Evolutionary conservation across 2,888 invertebrate species (phyloP).

Genomic region (Tortrix viridana): DNA sequence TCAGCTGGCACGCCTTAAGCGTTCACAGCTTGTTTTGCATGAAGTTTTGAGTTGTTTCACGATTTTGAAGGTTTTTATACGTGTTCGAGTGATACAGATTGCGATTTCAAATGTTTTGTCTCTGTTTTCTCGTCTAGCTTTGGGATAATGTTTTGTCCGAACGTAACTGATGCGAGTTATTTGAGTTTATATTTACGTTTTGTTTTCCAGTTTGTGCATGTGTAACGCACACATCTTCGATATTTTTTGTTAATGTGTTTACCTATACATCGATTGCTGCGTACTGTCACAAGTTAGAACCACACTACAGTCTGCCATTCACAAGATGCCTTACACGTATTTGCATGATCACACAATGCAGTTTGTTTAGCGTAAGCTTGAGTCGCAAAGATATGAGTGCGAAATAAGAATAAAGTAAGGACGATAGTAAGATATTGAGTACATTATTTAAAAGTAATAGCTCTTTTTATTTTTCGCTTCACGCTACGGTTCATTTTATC

Average conservation of each 20-base stretch:
- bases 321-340: conserved; percentile 43
- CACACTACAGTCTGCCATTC: conserved; percentile 46
- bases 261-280: conserved; percentile 42
- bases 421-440: no score
- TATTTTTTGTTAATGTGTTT: conserved; percentile 33
- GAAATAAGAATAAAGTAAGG: not conserved
- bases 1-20: conserved; percentile 26
- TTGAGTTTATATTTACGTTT: conserved; percentile 53
- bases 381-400: conserved; percentile 8
- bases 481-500: no score
- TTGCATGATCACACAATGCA: conserved; percentile 55
- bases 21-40: conserved; percentile 53
- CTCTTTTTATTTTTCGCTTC: no score
- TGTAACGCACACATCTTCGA: conserved; percentile 44
- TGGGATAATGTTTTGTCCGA: conserved; percentile 47
- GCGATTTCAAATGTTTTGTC: conserved; percentile 52
- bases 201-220: conserved; percentile 62
- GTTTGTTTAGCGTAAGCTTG: conserved; percentile 27
- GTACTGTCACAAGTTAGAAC: conserved; percentile 36
- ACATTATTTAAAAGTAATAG: no score
- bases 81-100: conserved; percentile 44
- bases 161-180: conserved; percentile 53
- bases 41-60: conserved; percentile 57
- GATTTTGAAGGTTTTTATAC: conserved; percentile 41
- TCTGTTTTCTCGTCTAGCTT: conserved; percentile 60